Evolutionary conservation across 2,113 vertebrate species (phyloP).

Genomic region (Zosterops lateralis): DNA sequence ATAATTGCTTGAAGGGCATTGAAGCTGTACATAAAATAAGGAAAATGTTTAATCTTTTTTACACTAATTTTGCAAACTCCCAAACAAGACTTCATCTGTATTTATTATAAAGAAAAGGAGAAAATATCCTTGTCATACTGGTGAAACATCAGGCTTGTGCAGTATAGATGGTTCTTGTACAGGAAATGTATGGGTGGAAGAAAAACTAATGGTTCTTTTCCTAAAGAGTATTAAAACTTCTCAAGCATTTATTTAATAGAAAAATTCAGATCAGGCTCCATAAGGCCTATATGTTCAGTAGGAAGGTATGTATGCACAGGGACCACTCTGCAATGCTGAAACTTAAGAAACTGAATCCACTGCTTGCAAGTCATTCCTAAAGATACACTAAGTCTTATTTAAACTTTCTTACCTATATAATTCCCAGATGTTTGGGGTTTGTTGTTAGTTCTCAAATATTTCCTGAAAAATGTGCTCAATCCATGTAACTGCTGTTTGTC

Average conservation of each 20-base stretch:
- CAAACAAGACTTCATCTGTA: not conserved
- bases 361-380: not conserved
- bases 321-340: not conserved
- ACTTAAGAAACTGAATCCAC: not conserved
- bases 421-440: not conserved
- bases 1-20: not conserved
- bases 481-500: rapidly evolving
- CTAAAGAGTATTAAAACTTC: not conserved
- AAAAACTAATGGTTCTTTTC: not conserved
- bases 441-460: not conserved
- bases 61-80: not conserved
- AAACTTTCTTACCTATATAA: not conserved
- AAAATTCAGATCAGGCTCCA: not conserved
- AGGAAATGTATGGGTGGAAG: not conserved
- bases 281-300: not conserved
- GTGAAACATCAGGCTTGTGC: not conserved
- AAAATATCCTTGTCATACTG: not conserved
- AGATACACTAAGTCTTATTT: not conserved
- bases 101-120: not conserved
- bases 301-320: not conserved
- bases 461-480: not conserved
- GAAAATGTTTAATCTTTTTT: not conserved
- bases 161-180: not conserved
- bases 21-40: not conserved
- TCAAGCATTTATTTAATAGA: not conserved